Conservation (phyloP, 2,888 invertebrate genomes). For the Euclidia mi region DNA sequence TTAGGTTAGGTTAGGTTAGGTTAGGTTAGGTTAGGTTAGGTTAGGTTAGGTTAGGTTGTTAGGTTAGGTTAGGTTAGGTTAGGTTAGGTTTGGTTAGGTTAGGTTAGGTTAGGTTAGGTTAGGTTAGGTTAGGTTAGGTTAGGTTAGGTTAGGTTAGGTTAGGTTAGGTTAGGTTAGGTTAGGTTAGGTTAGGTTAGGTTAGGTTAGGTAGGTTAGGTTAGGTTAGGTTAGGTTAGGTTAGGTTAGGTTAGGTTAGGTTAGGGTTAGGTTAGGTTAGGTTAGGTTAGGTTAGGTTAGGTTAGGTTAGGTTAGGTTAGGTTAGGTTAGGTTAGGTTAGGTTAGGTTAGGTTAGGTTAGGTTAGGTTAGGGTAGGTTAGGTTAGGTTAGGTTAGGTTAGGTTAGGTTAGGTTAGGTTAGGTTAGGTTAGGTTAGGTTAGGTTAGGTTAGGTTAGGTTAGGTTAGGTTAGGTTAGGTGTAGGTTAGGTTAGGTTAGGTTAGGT, state of each 20-base stretch:
- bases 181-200: slow-evolving; percentile 39
- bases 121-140: slow-evolving; percentile 41
- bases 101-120: slow-evolving; percentile 44
- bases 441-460: slow-evolving; percentile 26
- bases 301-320: slow-evolving; percentile 45
- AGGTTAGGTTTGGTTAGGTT: slow-evolving; percentile 51
- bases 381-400: slow-evolving; percentile 32
- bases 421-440: slow-evolving; percentile 28
- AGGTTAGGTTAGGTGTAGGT: slow-evolving; percentile 19
- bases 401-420: slow-evolving; percentile 19
- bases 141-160: slow-evolving; percentile 41
- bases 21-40: slow-evolving; percentile 45
- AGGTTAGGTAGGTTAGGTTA: slow-evolving; percentile 22
- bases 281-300: slow-evolving; percentile 41
- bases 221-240: slow-evolving; percentile 22
- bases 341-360: slow-evolving; percentile 14
- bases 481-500: slow-evolving; percentile 22
- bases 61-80: slow-evolving; percentile 54
- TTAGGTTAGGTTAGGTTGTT: slow-evolving; percentile 49
- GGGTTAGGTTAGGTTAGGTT: slow-evolving; percentile 37
- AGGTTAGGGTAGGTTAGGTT: slow-evolving; percentile 26
- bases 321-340: slow-evolving; percentile 39
- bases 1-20: slow-evolving; percentile 35
- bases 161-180: slow-evolving; percentile 42
- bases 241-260: slow-evolving; percentile 34